Percentiles rank a stretch among this genome's conserved stretches.
phyloP scores from a whole-genome alignment of 2,888 invertebrate genomes.

The Tiphia femorata region DNA sequence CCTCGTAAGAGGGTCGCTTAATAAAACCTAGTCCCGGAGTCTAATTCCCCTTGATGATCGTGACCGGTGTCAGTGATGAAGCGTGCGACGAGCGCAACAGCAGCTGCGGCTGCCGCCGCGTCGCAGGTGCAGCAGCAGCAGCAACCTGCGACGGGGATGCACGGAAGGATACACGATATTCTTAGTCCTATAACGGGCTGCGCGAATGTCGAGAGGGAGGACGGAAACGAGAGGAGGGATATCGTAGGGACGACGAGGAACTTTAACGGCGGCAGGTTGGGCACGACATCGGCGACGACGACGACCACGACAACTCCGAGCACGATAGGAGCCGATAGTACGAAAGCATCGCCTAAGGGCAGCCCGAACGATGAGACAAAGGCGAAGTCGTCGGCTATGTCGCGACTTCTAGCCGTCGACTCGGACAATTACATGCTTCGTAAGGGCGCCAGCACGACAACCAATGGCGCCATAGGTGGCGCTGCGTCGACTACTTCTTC shows the following conservation, averaged over 20 bases:
- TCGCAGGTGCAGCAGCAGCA: slow-evolving; percentile 45
- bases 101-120: slow-evolving; percentile 36
- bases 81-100: slow-evolving; percentile 44
- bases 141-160: slow-evolving; percentile 28
- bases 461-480: slow-evolving; percentile 6
- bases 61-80: slow-evolving; percentile 46
- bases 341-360: slow-evolving; percentile 32
- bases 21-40: slow-evolving; percentile 31
- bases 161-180: slow-evolving; percentile 38
- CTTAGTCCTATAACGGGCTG: slow-evolving; percentile 24
- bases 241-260: slow-evolving; percentile 4
- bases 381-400: slow-evolving; percentile 59
- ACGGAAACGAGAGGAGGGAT: slow-evolving; percentile 17
- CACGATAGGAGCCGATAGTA: no score
- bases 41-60: slow-evolving; percentile 27
- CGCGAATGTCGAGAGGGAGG: slow-evolving; percentile 22
- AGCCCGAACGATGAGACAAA: slow-evolving; percentile 49
- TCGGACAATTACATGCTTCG: slow-evolving; percentile 67
- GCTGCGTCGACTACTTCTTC: slow-evolving; percentile 5
- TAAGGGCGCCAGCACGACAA: slow-evolving; percentile 46
- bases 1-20: slow-evolving; percentile 4
- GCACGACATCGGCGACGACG: slow-evolving; percentile 7
- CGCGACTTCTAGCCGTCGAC: slow-evolving; percentile 61
- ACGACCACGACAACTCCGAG: not conserved
- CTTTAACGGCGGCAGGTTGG: not conserved